These are phyloP conservation scores for Lanius collurio DNA, from an alignment of 2,113 vertebrate species.

Conservation along the genomic window DNA sequence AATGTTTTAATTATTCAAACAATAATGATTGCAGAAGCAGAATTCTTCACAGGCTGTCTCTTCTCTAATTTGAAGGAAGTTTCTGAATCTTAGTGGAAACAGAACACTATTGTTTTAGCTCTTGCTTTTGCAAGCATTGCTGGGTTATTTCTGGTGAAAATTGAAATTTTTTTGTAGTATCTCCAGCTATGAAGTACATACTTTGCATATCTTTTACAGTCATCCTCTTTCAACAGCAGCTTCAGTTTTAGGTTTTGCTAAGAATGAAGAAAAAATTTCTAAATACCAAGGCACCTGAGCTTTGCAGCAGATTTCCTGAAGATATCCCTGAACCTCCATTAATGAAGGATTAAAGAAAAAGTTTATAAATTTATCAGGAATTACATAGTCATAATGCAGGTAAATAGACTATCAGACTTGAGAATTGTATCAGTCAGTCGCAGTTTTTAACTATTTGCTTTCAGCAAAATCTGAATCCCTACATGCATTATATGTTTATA, in stretches of 20 bases:
- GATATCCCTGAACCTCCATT: background rate
- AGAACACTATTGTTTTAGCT: background rate
- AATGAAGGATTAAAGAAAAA: background rate
- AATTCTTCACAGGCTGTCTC: background rate
- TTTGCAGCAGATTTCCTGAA: background rate
- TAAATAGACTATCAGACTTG: background rate
- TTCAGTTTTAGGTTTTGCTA: background rate
- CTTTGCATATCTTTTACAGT: background rate
- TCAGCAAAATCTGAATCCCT: background rate
- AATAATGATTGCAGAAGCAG: background rate
- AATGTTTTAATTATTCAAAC: background rate
- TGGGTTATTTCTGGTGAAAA: background rate
- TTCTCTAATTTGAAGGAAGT: background rate
- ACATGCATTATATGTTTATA: accelerated
- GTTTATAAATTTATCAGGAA: background rate
- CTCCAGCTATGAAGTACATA: background rate
- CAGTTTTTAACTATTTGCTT: background rate
- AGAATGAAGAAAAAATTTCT: background rate
- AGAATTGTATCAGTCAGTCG: background rate
- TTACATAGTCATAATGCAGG: background rate
- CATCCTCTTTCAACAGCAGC: background rate
- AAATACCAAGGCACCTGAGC: background rate
- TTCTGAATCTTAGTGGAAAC: background rate
- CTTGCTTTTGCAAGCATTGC: background rate
- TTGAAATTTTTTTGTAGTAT: background rate